Base-by-base conservation (phyloP, 2,113 vertebrate genomes). In the Cichladusa arquata region DNA sequence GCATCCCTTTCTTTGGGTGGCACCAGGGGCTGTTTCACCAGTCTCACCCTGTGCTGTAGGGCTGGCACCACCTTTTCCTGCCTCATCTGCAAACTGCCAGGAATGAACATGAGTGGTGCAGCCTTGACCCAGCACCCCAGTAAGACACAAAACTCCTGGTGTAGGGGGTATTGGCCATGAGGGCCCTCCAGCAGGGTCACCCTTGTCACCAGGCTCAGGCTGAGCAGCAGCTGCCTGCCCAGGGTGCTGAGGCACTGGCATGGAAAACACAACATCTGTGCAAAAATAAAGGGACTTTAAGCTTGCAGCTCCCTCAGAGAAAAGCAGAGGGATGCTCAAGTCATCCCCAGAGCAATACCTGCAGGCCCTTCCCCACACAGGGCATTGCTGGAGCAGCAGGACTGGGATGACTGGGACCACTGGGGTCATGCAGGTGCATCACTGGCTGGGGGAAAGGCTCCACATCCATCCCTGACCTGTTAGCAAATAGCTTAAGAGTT, bases 401-500 rank as follows among this genome's bases (percentile, higher is more conserved):
- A 11, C 83, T 78, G n/a, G 36, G 51, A 33, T 11, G 29, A 9
- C 74, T 78, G 34, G 34, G 38, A 47, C 5, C 36, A 9, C 64
- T 36, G 66, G 71, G 64, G 22, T 81, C 78, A 67, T 1, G 0
- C 31, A 78, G 57, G 50, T 11, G 2, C 62, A 17, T 17, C 0
- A 0, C 31, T 71, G 45, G 51, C 57, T 20, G 19, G 2, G 2
- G 9, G 17, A 50, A 70, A 83, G 48, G 62, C 91, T 83, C 77
- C 16, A 14, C 67, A 50, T 65, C 91, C 83, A 44, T 28, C 79
- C 17, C 0, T 48, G 19, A 33, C 91, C 89, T 89, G 23, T 22
- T 77, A 60, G 71, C 64, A 86, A 57, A 53, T 29, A 45, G 76
- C 92, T 94, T 62, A 74, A 76, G 96, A 95, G 60, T 89, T 97